These are phyloP conservation scores for Hesperophylax magnus DNA, from an alignment of 1,140 invertebrate genomes.

Conservation along the genomic window DNA sequence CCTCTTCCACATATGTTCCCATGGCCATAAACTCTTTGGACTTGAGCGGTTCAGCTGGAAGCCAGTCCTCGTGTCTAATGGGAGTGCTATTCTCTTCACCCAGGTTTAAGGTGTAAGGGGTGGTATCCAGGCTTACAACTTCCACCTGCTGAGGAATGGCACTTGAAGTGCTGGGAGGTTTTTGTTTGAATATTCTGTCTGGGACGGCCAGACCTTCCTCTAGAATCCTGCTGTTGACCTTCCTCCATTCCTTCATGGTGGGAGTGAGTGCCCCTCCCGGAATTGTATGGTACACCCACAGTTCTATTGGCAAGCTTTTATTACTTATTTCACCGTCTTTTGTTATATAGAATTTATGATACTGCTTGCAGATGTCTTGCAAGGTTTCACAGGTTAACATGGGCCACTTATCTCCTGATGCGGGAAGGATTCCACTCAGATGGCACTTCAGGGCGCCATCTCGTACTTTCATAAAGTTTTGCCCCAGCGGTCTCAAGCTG, in stretches of 20 bases:
- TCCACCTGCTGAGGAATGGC: not conserved
- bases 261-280: conserved; percentile 68
- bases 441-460: conserved; percentile 71
- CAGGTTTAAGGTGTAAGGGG: not conserved
- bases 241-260: conserved; percentile 68
- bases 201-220: conserved; percentile 72
- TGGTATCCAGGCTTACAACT: not conserved
- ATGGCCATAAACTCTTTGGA: conserved; percentile 67
- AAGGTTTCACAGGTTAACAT: conserved; percentile 69
- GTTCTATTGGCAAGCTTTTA: conserved; percentile 70
- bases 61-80: conserved; percentile 61
- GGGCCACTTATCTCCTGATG: conserved; percentile 70
- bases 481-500: conserved; percentile 64
- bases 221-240: conserved; percentile 70
- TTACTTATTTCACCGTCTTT: conserved; percentile 66
- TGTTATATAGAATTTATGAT: conserved; percentile 65
- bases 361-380: conserved; percentile 67
- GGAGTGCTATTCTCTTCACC: conserved; percentile 35
- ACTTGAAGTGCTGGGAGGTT: not conserved
- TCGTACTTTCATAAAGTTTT: conserved; percentile 63
- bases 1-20: conserved; percentile 73
- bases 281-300: conserved; percentile 69
- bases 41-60: conserved; percentile 61
- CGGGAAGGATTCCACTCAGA: conserved; percentile 71
- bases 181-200: conserved; percentile 55